Evolutionary conservation across 37 sponge, comb jelly and placozoan species (phyloP).

Genomic region (Agelas oroides): DNA sequence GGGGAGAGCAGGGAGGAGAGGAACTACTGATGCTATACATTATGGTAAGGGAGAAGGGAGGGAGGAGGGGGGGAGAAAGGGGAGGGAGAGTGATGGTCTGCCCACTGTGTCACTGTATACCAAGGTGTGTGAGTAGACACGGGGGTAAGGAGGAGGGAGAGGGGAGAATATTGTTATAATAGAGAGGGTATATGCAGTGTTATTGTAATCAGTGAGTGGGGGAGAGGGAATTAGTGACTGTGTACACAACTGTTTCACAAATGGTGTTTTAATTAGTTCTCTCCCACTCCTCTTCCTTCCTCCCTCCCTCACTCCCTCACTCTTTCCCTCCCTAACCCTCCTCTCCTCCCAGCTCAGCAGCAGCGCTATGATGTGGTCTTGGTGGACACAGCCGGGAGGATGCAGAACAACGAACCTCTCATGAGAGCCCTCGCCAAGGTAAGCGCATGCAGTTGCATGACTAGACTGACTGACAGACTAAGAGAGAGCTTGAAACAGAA

Average conservation of each 20-base stretch:
- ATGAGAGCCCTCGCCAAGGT: constrained; percentile 97
- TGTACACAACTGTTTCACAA: too few relatives aligned
- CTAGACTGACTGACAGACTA: too few relatives aligned
- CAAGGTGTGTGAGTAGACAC: constrained; percentile 82
- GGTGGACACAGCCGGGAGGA: constrained; percentile 96
- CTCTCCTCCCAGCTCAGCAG: constrained; percentile 58
- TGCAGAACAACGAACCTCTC: constrained; percentile 98
- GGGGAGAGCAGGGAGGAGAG: too few relatives aligned
- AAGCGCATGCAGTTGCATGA: not conserved
- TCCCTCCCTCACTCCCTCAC: too few relatives aligned
- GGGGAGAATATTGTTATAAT: too few relatives aligned
- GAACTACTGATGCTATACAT: constrained; percentile 83
- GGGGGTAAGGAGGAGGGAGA: too few relatives aligned
- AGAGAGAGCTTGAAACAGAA: too few relatives aligned
- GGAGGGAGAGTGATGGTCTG: not conserved
- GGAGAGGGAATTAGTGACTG: too few relatives aligned
- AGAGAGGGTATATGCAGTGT: too few relatives aligned
- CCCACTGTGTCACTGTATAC: constrained; percentile 75
- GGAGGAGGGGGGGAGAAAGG: not conserved
- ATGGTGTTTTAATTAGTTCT: too few relatives aligned
- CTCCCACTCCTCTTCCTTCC: too few relatives aligned
- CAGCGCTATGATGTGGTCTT: constrained; percentile 90
- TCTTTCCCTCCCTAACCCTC: too few relatives aligned
- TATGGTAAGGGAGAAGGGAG: constrained; percentile 48
- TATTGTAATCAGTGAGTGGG: not conserved